Conservation (phyloP, 2,888 invertebrate species). For the Cinara cedri region DNA sequence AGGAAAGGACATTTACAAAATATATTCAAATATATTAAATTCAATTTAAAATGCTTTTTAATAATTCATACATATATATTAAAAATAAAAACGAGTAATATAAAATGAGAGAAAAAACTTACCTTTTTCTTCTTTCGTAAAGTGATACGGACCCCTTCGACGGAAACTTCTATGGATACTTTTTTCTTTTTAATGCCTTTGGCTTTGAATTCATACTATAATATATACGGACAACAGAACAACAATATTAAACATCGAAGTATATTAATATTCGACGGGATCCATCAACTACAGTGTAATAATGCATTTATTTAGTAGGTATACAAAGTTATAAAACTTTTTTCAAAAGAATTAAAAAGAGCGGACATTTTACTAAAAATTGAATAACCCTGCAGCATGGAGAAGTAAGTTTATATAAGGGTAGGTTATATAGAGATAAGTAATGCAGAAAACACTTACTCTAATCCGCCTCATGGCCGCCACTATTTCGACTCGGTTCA, state of each 20-base stretch:
- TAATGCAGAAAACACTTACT: slow-evolving; percentile 69
- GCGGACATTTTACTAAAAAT: too few species aligned
- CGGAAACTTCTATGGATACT: slow-evolving; percentile 91
- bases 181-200: slow-evolving; percentile 97
- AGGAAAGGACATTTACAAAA: not conserved
- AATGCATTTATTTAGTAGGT: not conserved
- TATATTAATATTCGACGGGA: not conserved
- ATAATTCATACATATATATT: slow-evolving; percentile 6
- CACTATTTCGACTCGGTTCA: slow-evolving; percentile 96
- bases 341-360: not conserved
- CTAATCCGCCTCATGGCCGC: slow-evolving; percentile 98
- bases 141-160: slow-evolving; percentile 91
- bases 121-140: slow-evolving; percentile 78
- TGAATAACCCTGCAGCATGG: not conserved
- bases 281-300: not conserved
- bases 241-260: slow-evolving; percentile 58
- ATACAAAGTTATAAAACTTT: not conserved
- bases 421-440: too few species aligned
- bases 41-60: slow-evolving; percentile 10
- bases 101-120: slow-evolving; percentile 44
- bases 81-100: slow-evolving; percentile 27
- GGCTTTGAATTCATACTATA: slow-evolving; percentile 97
- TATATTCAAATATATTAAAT: too few species aligned
- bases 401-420: too few species aligned
- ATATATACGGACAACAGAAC: slow-evolving; percentile 64